Percentiles rank a stretch among this genome's conserved stretches.
Conservation (phyloP, 2,888 invertebrate genomes). For the Agonopterix subpropinquella region DNA sequence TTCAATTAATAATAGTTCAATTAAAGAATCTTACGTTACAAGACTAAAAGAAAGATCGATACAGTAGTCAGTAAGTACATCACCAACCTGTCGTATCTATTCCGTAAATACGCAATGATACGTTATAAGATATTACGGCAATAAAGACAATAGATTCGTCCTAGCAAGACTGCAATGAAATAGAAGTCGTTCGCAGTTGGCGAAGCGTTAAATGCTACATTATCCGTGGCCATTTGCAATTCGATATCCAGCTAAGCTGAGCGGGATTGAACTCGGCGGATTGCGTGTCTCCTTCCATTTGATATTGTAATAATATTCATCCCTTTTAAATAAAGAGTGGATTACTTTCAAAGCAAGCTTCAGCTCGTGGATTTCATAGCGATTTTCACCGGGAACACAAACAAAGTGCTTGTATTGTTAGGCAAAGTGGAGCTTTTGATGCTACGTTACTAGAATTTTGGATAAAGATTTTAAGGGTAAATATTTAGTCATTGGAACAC, state of each 20-base stretch:
- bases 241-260: constrained; percentile 67
- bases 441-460: not conserved
- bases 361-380: constrained; percentile 5
- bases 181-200: constrained; percentile 61
- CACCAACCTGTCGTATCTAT: too few species aligned
- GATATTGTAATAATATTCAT: constrained; percentile 59
- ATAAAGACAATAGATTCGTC: constrained; percentile 26
- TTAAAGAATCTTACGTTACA: too few species aligned
- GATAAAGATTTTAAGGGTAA: not conserved
- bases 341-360: constrained; percentile 21
- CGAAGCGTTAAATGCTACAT: constrained; percentile 69
- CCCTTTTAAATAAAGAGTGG: constrained; percentile 44
- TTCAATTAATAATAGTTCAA: too few species aligned
- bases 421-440: not conserved
- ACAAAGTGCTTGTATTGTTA: not conserved
- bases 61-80: too few species aligned
- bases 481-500: too few species aligned
- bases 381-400: constrained; percentile 7
- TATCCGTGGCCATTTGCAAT: constrained; percentile 69
- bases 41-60: too few species aligned
- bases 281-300: constrained; percentile 47
- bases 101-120: too few species aligned
- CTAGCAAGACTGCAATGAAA: constrained; percentile 27
- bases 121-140: too few species aligned
- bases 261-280: constrained; percentile 55